Evolutionary conservation across 2,888 invertebrate genomes (phyloP).

Genomic region (Dicyrtoma fusca): DNA sequence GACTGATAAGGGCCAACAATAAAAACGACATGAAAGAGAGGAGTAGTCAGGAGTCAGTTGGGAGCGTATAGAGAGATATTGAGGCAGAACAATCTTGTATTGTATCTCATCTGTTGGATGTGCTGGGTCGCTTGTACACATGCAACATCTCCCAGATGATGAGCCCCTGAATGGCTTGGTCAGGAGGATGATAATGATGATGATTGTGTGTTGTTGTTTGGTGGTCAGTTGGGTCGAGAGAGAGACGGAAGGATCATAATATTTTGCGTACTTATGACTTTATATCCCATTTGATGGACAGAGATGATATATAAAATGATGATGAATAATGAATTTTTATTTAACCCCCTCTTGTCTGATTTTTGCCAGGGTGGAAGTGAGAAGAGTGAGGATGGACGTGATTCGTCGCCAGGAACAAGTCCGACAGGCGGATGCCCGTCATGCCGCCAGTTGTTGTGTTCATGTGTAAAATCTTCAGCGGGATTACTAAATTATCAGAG

Average conservation of each 20-base stretch:
- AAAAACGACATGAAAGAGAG: conserved; percentile 17
- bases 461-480: conserved; percentile 62
- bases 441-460: conserved; percentile 57
- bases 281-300: not conserved
- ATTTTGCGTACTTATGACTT: too few relatives aligned
- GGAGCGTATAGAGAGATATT: conserved; percentile 24
- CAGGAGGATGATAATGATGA: too few relatives aligned
- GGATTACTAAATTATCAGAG: conserved; percentile 59
- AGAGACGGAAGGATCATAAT: too few relatives aligned
- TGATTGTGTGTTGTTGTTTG: too few relatives aligned
- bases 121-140: conserved; percentile 5
- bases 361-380: conserved; percentile 51
- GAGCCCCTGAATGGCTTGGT: not conserved
- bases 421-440: conserved; percentile 54
- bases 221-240: too few relatives aligned
- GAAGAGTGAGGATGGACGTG: conserved; percentile 56
- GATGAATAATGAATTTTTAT: conserved; percentile 9
- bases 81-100: conserved; percentile 22
- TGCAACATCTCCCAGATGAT: too few relatives aligned
- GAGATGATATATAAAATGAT: conserved; percentile 1
- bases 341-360: not conserved
- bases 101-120: conserved; percentile 12
- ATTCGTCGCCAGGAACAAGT: conserved; percentile 54
- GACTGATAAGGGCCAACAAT: conserved; percentile 16
- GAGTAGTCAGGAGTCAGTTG: not conserved